Evolutionary conservation across 2,113 vertebrate genomes (phyloP).

Genomic region (Rissa tridactyla): DNA sequence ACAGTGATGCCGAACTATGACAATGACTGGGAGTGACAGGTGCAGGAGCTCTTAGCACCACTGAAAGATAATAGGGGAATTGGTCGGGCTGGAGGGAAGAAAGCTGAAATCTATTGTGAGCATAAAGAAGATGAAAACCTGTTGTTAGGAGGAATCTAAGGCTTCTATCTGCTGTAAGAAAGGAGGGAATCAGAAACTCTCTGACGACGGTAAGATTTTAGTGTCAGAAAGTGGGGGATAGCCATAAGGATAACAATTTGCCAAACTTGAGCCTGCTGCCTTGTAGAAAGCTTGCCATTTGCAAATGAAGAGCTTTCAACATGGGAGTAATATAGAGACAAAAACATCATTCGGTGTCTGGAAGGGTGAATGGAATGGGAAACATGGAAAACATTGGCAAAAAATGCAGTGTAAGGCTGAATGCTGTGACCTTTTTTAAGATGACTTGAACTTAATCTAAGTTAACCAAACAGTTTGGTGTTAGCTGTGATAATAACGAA

Average conservation of each 20-base stretch:
- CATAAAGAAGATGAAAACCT: constrained; percentile 14
- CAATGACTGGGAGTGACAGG: background rate
- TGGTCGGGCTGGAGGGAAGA: background rate
- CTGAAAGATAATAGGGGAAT: background rate
- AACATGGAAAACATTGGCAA: background rate
- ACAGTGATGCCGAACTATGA: background rate
- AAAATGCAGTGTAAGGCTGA: background rate
- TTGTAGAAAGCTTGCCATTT: background rate
- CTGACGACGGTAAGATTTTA: background rate
- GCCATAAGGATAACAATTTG: background rate
- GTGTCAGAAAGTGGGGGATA: background rate
- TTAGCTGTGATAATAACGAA: background rate
- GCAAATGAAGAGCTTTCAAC: background rate
- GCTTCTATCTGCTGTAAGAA: background rate
- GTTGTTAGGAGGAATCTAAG: background rate
- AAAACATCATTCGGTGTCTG: background rate
- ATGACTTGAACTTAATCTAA: background rate
- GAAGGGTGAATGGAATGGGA: background rate
- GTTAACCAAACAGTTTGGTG: background rate
- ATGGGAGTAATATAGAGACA: background rate
- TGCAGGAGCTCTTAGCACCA: background rate
- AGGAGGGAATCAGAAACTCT: background rate
- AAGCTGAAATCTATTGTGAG: background rate
- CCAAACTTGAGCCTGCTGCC: background rate
- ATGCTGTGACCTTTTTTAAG: background rate